These are phyloP conservation scores for Elegia similella DNA, from an alignment of 2,888 invertebrate species.

Conservation along the genomic window DNA sequence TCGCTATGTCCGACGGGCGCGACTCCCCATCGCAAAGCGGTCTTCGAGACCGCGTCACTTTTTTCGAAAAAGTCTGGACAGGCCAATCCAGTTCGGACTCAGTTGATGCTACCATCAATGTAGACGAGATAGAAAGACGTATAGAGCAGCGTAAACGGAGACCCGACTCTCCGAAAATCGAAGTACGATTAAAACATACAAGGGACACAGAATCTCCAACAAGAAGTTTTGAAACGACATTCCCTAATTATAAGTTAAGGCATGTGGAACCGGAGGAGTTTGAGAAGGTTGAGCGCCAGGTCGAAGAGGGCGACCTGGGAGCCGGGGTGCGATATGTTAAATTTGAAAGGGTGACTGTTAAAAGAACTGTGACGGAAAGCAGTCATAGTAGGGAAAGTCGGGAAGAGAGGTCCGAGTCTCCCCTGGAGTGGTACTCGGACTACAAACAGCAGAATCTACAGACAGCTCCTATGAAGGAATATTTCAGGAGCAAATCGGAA, in stretches of 20 bases:
- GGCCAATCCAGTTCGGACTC: constrained; percentile 70
- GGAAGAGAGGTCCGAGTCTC: constrained; percentile 68
- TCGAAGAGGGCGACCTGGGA: constrained; percentile 85
- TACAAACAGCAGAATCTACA: constrained; percentile 81
- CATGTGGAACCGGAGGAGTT: constrained; percentile 67
- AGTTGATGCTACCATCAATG: constrained; percentile 74
- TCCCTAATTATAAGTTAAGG: constrained; percentile 71
- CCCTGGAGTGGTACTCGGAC: constrained; percentile 74
- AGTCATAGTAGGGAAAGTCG: constrained; percentile 36
- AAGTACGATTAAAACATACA: constrained; percentile 83
- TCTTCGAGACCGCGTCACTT: constrained; percentile 87
- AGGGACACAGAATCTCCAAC: constrained; percentile 75
- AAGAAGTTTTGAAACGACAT: constrained; percentile 59
- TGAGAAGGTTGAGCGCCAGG: constrained; percentile 56
- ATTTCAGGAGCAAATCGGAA: constrained; percentile 89
- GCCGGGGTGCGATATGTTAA: constrained; percentile 85
- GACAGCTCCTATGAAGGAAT: constrained; percentile 85
- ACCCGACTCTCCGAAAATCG: constrained; percentile 80
- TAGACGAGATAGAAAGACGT: constrained; percentile 82
- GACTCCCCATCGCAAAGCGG: constrained; percentile 77
- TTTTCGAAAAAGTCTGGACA: constrained; percentile 91
- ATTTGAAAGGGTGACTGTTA: constrained; percentile 86
- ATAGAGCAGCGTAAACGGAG: constrained; percentile 81
- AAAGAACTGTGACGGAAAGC: constrained; percentile 82
- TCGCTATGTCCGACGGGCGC: constrained; percentile 77